Evolutionary conservation across 2,888 invertebrate genomes (phyloP).

Genomic region (Sesia apiformis): DNA sequence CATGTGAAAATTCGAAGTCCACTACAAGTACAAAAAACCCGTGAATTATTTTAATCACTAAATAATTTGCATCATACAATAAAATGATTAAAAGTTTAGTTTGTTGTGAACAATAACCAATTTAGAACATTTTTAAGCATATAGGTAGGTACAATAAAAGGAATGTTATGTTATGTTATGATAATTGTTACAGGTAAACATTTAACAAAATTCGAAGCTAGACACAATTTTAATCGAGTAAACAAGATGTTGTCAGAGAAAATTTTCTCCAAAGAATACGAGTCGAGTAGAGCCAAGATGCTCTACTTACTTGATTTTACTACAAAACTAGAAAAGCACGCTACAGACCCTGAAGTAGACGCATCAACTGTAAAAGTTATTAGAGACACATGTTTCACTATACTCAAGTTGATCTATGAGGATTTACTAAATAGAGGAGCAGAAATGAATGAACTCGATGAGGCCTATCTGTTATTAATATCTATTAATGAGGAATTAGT

Average conservation of each 20-base stretch:
- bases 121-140: neutral
- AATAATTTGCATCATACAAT: no score
- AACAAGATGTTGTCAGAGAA: constrained; percentile 26
- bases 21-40: no score
- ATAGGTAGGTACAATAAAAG: neutral
- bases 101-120: no score
- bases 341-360: constrained; percentile 18
- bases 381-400: constrained; percentile 31
- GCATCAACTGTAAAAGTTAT: constrained; percentile 16
- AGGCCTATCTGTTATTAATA: constrained; percentile 27
- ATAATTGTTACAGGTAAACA: constrained; percentile 7
- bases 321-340: constrained; percentile 24
- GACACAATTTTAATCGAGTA: constrained; percentile 25
- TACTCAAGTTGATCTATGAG: constrained; percentile 29
- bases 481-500: constrained; percentile 35
- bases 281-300: constrained; percentile 19
- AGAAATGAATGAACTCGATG: constrained; percentile 20
- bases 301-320: constrained; percentile 21
- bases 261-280: constrained; percentile 19
- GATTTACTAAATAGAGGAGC: constrained; percentile 17
- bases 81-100: no score
- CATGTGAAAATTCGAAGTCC: no score
- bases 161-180: neutral
- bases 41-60: no score
- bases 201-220: constrained; percentile 34